phyloP scores from a whole-genome alignment of 2,797 vertebrate species.

The Falco novaeseelandiae region DNA sequence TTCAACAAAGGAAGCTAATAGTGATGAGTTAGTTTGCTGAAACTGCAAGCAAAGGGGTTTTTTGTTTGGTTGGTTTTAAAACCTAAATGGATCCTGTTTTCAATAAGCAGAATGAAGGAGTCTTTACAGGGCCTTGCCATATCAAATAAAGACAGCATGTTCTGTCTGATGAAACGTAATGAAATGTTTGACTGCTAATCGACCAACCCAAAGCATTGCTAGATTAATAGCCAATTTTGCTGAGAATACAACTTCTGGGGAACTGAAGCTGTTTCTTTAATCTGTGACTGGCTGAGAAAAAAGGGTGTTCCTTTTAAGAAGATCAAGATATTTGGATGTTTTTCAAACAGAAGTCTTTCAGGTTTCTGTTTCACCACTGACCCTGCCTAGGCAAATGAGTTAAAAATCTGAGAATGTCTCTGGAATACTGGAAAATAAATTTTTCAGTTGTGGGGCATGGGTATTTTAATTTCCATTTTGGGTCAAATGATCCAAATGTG shows the following conservation, averaged over 20 bases:
- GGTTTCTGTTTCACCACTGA: neutral
- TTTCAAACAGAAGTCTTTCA: neutral
- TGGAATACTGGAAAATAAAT: neutral
- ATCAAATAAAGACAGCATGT: neutral
- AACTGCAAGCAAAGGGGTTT: neutral
- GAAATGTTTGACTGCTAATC: neutral
- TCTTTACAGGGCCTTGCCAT: neutral
- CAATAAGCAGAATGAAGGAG: neutral
- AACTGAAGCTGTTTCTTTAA: neutral
- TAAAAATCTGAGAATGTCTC: neutral
- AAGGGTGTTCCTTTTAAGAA: neutral
- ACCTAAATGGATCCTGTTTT: neutral
- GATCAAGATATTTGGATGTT: neutral
- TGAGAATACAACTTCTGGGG: neutral
- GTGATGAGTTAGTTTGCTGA: neutral
- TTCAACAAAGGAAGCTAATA: neutral
- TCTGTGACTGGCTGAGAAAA: neutral
- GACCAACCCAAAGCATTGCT: neutral
- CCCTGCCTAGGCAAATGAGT: neutral
- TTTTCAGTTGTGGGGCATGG: neutral
- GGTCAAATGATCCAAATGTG: neutral
- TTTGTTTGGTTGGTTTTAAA: neutral
- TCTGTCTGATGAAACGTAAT: conserved; percentile 16
- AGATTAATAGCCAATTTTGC: neutral
- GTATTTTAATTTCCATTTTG: neutral